A percentile compares a stretch with the other conserved stretches of the same genome.
Conservation (phyloP, 2,797 vertebrate genomes). For the Gorsachius magnificus region DNA sequence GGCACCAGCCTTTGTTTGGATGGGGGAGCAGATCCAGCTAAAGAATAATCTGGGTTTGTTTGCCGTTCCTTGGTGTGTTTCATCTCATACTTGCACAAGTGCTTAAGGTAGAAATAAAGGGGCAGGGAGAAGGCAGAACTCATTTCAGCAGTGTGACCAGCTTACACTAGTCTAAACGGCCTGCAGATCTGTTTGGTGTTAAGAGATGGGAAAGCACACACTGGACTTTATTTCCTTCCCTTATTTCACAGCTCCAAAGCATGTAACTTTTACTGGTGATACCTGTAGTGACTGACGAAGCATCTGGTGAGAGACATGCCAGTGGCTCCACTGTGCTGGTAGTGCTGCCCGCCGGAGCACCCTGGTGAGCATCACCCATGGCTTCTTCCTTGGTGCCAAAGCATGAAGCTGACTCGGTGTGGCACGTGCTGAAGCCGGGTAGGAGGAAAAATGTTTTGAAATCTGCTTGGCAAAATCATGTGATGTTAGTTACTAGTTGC, state of each 20-base stretch:
- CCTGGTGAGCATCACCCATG: fast-evolving
- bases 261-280: neutral
- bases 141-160: neutral
- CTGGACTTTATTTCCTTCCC: neutral
- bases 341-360: neutral
- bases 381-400: neutral
- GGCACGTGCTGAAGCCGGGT: neutral
- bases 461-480: neutral
- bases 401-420: neutral
- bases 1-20: neutral
- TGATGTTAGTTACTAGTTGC: neutral
- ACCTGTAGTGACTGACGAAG: neutral
- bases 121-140: neutral
- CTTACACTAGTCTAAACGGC: neutral
- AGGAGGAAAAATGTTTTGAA: neutral
- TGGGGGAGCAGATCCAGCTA: neutral
- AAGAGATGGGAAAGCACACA: fast-evolving
- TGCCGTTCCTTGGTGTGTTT: neutral
- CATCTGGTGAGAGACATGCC: neutral
- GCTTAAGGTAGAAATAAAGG: neutral
- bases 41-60: neutral
- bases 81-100: neutral
- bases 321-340: neutral
- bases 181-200: neutral
- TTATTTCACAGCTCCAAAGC: neutral